Base-by-base conservation (phyloP, 2,113 vertebrate species). In the Neolamprologus sp. region DNA sequence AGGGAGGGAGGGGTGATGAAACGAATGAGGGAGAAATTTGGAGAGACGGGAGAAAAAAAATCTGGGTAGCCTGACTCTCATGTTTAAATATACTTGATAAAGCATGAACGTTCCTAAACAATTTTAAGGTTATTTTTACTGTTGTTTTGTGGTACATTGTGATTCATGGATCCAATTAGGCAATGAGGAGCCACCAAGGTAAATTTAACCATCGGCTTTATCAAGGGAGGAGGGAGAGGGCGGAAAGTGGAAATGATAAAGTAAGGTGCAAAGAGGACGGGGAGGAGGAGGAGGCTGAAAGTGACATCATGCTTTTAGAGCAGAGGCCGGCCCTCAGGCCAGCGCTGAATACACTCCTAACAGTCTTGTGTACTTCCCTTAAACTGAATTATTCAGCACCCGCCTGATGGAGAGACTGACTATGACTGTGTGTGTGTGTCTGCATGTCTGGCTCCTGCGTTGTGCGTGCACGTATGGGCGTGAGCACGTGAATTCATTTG, bases 231-330 rank as follows among this genome's bases (percentile, higher is more conserved):
- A 49, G 28, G 55, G 86, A 47, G 51, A 49, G 23, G 84, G 47
- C 14, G 58, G 33, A 60, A 49, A 85, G 3, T 45, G 26, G 37
- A 68, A 57, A 26, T 23, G 49, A 82, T 85, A 88, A 93, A 84
- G 55, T 85, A 80, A 84, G 65, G 83, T 89, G 63, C 71, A 75
- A 37, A 82, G 81, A 85, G 35, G 80, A 85, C 21, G 4, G 28
- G 49, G 23, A 63, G 55, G 55, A 60, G 92, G 68, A 85, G 87
- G 68, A 83, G 83, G 87, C 88, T 93, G 83, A n/a, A 71, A 13
- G 85, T 95, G 95, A 95, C 94, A 94, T 96, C 94, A 95, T 95
- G 91, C 95, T 95, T 96, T 95, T 92, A 96, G 90, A 95, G 87
- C 87, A 84, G 87, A 83, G 90, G 87, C 86, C 87, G 80, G 80